phyloP scores from a whole-genome alignment of 2,797 vertebrate genomes.

The Eptatretus atami region DNA sequence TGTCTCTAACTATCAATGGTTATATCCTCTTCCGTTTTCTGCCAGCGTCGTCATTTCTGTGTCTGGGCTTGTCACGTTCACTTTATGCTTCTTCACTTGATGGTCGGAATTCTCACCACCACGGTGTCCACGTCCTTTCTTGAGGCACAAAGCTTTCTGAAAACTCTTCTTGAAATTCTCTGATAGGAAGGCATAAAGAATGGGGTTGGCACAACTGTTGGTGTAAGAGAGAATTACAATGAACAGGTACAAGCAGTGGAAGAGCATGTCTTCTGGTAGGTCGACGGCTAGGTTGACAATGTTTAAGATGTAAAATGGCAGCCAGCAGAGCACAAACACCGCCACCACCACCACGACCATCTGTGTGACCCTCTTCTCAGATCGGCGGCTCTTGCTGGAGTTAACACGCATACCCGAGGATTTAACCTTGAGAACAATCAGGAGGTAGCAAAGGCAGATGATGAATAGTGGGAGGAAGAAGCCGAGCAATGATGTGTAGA shows the following conservation, averaged over 20 bases:
- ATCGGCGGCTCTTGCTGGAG: slow-evolving; percentile 26
- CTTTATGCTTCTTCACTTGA: too few species aligned
- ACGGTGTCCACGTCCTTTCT: not conserved
- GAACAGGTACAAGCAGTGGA: slow-evolving; percentile 28
- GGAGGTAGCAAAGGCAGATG: slow-evolving; percentile 60
- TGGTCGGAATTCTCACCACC: too few species aligned
- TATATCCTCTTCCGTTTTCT: too few species aligned
- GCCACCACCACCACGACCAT: slow-evolving; percentile 80
- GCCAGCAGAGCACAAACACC: slow-evolving; percentile 61
- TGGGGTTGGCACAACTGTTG: slow-evolving; percentile 70
- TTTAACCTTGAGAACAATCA: slow-evolving; percentile 56
- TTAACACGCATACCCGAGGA: slow-evolving; percentile 32
- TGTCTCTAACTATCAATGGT: too few species aligned
- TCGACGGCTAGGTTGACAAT: slow-evolving; percentile 43
- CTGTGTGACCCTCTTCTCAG: slow-evolving; percentile 50
- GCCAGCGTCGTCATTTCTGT: too few species aligned
- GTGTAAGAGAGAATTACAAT: slow-evolving; percentile 52
- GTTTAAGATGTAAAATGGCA: slow-evolving; percentile 58
- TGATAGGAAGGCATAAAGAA: slow-evolving; percentile 59
- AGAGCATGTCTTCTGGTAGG: slow-evolving; percentile 27
- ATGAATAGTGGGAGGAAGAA: slow-evolving; percentile 52
- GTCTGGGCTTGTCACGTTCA: too few species aligned
- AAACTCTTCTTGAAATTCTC: slow-evolving; percentile 64
- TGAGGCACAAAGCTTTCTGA: slow-evolving; percentile 23
- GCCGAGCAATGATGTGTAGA: slow-evolving; percentile 45